Base-by-base conservation (phyloP, 2,888 invertebrate genomes). In the Phengaris alcon region DNA sequence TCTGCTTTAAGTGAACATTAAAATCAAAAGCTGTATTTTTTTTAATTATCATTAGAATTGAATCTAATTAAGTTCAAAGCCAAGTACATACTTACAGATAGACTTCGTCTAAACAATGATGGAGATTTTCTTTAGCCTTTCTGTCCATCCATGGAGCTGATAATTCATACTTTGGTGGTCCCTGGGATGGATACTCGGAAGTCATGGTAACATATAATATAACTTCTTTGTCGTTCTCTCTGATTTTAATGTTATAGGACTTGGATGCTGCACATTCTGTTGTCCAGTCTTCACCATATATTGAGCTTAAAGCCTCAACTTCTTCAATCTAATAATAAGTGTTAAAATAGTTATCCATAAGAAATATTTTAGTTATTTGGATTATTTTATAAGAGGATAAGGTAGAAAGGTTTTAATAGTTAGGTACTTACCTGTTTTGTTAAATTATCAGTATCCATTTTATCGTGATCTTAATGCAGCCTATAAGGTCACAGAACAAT, bases 101-200 rank as follows among this genome's bases (percentile, higher is more conserved):
- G 79, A 96, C 93, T 81, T 95, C 94, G 81, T 96, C 94, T 81
- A 97, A 90, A 35, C 93, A 88, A 76, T 87, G 85, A 76, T 93
- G 91, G 1, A 97, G 88, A 54, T 89, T 83, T 77, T 90, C 88
- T 83, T 96, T 96, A 64, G 94, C 93, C 64, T 93, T 88, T 74
- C 94, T 92, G 74, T 93, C 92, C 86, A 97, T 92, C 94, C 95
- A 95, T 0, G 97, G 96, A 0, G 97, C 96, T 74, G 96, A 95
- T 59, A 97, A 82, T 82, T 96, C 95, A 85, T 95, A 97, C 78
- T 90, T 93, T 0, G 97, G 97, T 2, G 96, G 96, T 0, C 94
- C 87, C 54, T 88, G 81, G 1, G 92, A 90, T 0, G 97, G 97
- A 85, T 97, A 97, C 54, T 94, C 94, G 7, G 90, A 84, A 15